phyloP scores from a whole-genome alignment of 1,140 invertebrate species.

The Babylonia areolata region DNA sequence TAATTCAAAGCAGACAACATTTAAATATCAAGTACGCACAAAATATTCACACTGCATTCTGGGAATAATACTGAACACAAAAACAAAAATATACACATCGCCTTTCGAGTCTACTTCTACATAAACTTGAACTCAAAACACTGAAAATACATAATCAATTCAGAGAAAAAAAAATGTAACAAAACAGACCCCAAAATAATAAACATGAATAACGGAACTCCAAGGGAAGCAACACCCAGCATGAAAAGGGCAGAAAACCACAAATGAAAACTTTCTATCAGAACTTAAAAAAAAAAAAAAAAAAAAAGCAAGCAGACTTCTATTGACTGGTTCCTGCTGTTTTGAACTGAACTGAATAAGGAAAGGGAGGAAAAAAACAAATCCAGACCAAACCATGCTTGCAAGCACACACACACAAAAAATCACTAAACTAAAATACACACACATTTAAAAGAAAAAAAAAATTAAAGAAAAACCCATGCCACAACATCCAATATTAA shows the following conservation, averaged over 20 bases:
- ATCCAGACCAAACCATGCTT: slow-evolving; percentile 12
- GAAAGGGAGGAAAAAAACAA: not conserved
- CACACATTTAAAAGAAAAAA: not conserved
- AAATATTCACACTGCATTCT: not conserved
- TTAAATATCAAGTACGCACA: not conserved
- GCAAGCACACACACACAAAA: not conserved
- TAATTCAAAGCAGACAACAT: not conserved
- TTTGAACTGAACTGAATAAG: not conserved
- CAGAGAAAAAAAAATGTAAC: not conserved
- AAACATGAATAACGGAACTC: not conserved
- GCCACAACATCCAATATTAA: slow-evolving; percentile 22
- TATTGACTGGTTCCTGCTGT: not conserved
- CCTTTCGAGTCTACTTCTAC: too few relatives aligned
- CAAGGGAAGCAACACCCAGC: slow-evolving; percentile 7
- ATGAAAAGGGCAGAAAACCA: slow-evolving; percentile 5
- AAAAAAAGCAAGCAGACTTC: not conserved
- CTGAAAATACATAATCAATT: not conserved
- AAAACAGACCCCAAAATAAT: not conserved
- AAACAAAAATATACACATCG: not conserved
- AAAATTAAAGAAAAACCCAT: not conserved
- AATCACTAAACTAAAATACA: not conserved
- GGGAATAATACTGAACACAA: not conserved
- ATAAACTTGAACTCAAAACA: not conserved
- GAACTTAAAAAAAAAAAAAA: not conserved
- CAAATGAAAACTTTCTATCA: not conserved